Evolutionary conservation across 2,797 vertebrate species (phyloP).

Genomic region (Huso huso): DNA sequence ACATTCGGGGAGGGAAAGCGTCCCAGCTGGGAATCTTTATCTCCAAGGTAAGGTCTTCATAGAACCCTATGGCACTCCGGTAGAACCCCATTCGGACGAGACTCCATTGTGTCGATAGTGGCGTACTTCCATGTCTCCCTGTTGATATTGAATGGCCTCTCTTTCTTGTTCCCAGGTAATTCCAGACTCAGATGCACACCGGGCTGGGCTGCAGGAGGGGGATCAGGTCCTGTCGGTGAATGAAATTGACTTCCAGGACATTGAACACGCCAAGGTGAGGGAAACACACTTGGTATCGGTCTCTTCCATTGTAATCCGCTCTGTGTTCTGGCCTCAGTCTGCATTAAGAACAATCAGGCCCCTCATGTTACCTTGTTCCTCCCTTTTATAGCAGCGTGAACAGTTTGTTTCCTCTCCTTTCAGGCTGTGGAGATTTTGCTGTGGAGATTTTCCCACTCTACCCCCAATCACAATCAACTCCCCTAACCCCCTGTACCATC

Average conservation of each 20-base stretch:
- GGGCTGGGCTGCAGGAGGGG: constrained; percentile 90
- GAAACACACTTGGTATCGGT: constrained; percentile 7
- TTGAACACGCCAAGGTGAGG: constrained; percentile 89
- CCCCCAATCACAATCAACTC: no score
- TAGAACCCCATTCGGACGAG: constrained; percentile 2
- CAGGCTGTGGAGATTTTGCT: constrained; percentile 94
- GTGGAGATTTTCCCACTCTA: constrained; percentile 97
- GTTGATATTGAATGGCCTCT: constrained; percentile 6
- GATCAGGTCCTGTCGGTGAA: constrained; percentile 96
- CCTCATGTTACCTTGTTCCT: no score
- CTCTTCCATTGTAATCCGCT: no score
- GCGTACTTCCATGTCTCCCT: background rate
- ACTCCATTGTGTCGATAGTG: constrained; percentile 12
- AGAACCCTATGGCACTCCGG: no score
- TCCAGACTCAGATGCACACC: constrained; percentile 88
- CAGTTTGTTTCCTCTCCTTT: background rate
- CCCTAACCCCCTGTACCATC: no score
- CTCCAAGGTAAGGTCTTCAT: constrained; percentile 71
- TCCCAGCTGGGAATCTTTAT: constrained; percentile 97
- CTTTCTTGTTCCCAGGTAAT: constrained; percentile 67
- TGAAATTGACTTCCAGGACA: constrained; percentile 96
- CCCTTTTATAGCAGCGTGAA: no score
- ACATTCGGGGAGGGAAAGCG: constrained; percentile 93
- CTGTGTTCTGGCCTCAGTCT: no score
- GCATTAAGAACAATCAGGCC: no score